Percentiles rank a stretch among this genome's conserved stretches.
These are phyloP conservation scores for Folsomia candida DNA, from an alignment of 2,888 invertebrate genomes.

Conservation along the genomic window DNA sequence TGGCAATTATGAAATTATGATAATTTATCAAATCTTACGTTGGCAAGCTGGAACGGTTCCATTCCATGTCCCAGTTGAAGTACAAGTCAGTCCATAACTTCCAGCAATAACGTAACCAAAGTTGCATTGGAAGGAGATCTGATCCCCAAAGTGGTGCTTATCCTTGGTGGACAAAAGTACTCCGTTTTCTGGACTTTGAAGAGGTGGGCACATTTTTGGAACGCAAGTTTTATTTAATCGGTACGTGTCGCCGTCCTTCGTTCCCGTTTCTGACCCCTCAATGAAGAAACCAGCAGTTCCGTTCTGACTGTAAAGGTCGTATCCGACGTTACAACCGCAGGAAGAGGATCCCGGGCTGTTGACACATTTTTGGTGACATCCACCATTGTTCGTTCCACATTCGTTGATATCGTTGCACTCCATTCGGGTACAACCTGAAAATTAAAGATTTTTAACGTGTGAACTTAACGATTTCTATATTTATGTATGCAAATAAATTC, in stretches of 20 bases:
- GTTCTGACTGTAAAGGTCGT: constrained; percentile 77
- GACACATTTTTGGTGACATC: constrained; percentile 89
- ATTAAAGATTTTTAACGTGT: neutral
- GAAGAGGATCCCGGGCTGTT: constrained; percentile 83
- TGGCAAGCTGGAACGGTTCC: constrained; percentile 89
- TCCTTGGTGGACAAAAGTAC: constrained; percentile 75
- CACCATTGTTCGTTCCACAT: constrained; percentile 79
- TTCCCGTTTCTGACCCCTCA: constrained; percentile 78
- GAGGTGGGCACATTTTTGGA: constrained; percentile 79
- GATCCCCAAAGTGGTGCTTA: constrained; percentile 83
- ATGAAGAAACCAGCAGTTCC: constrained; percentile 85
- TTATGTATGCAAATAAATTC: neutral
- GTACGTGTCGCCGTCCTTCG: constrained; percentile 81
- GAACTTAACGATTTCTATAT: too few species aligned
- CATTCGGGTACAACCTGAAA: constrained; percentile 58
- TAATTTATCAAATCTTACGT: constrained; percentile 57
- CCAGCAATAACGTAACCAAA: constrained; percentile 93
- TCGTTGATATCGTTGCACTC: constrained; percentile 88
- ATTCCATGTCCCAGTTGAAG: constrained; percentile 89
- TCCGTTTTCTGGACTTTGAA: constrained; percentile 79
- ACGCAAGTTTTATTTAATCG: constrained; percentile 93
- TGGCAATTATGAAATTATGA: neutral
- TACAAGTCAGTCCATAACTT: constrained; percentile 78
- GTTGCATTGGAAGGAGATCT: constrained; percentile 86
- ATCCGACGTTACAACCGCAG: constrained; percentile 88